Evolutionary conservation across 2,113 vertebrate species (phyloP), one percentile per base, ranked within the genome.

Genomic region (Proteles cristata): DNA sequence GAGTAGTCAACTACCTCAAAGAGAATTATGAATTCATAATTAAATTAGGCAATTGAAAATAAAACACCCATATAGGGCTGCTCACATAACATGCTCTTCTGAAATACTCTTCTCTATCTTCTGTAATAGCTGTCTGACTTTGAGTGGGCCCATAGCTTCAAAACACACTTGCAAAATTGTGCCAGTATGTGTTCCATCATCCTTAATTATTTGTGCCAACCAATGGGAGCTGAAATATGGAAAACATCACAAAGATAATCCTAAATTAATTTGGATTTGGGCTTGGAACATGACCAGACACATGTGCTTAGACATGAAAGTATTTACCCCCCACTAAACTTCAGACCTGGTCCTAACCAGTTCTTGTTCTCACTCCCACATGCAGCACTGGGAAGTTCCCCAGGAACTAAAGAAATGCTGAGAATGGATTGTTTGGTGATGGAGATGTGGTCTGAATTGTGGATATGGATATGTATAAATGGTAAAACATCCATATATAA

Each of bases 221-320:
- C 53, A 11, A 91, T 61, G 74, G 69, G 87, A 93, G 77, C 68
- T 86, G 90, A 94, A 98, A 97, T 97, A 92, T 73, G 87, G 92
- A 96, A 90, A 91, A 88, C 66, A 95, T 79, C 83, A 97, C 74
- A 91, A 80, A 96, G 58, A 76, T 69, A 95, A 96, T 83, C 35
- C 58, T 81, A 82, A 95, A 96, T 93, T 96, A 97, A 93, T 94
- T 80, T 89, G 71, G 53, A 48, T 53, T 88, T 97, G 71, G 16
- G 63, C 69, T 91, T 96, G 83, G 96, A 97, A 83, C 92, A 83
- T 26, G 33, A 84, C 79, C 87, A 96, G 80, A 88, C 84, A 92
- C 74, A 80, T 63, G 65, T 77, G 83, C 61, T 88, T 63, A 81
- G 85, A 95, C 55, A 39, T 61, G 86, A 93, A 86, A 55, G 7